Evolutionary conservation across 2,888 invertebrate genomes (phyloP).

Genomic region (Cloeon dipterum): DNA sequence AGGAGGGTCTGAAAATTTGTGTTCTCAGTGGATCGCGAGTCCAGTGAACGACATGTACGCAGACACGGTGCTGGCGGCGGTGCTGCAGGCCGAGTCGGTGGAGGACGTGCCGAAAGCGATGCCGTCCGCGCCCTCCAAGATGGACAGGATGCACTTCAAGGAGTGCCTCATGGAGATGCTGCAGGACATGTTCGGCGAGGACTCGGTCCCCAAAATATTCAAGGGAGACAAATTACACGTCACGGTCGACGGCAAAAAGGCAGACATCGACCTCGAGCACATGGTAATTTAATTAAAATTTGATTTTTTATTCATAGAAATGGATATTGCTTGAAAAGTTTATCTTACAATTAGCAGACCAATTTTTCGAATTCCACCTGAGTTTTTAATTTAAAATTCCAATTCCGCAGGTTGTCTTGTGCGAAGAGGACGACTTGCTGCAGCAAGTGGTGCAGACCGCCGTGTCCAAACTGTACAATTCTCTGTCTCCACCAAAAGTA

Average conservation of each 20-base stretch:
- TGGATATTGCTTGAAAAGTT: too few relatives aligned
- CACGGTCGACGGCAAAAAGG: slow-evolving; percentile 61
- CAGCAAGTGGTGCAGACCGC: slow-evolving; percentile 71
- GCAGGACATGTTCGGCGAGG: slow-evolving; percentile 89
- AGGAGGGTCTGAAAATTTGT: slow-evolving; percentile 3
- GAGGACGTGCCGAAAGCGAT: slow-evolving; percentile 35
- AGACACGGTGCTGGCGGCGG: slow-evolving; percentile 74
- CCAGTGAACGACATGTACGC: slow-evolving; percentile 97
- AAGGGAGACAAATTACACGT: slow-evolving; percentile 74
- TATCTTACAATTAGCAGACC: neutral
- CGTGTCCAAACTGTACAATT: slow-evolving; percentile 60
- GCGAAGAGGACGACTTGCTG: slow-evolving; percentile 56
- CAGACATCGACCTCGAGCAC: slow-evolving; percentile 60
- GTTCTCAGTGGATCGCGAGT: slow-evolving; percentile 63
- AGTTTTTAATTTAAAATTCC: slow-evolving; percentile 5
- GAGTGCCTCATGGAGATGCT: slow-evolving; percentile 76
- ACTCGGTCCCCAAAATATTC: slow-evolving; percentile 79
- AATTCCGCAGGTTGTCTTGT: slow-evolving; percentile 44
- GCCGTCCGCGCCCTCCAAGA: slow-evolving; percentile 34
- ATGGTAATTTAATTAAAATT: slow-evolving; percentile 27
- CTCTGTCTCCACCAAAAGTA: slow-evolving; percentile 34
- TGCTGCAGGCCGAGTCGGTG: slow-evolving; percentile 58
- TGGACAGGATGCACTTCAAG: slow-evolving; percentile 80
- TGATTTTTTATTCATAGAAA: too few relatives aligned
- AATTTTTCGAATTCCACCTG: neutral